Evolutionary conservation across 2,797 vertebrate genomes (phyloP).

Genomic region (Falco columbarius): DNA sequence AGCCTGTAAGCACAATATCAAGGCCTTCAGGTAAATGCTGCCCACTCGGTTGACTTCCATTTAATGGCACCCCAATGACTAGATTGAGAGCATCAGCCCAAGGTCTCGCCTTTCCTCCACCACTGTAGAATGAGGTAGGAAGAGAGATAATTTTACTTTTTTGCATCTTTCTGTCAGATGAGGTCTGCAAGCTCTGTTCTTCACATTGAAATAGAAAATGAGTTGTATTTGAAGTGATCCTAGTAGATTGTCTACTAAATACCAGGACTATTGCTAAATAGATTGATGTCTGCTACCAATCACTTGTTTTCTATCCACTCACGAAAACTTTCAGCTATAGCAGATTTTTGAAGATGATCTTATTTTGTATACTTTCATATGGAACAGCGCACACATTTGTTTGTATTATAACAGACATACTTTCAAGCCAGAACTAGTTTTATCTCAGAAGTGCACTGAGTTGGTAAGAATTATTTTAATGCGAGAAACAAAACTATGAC

Average conservation of each 20-base stretch:
- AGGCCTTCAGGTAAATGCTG: not conserved
- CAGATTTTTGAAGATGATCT: conserved; percentile 31
- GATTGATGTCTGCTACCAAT: conserved; percentile 32
- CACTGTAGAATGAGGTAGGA: not conserved
- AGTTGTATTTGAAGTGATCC: not conserved
- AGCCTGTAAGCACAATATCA: not conserved
- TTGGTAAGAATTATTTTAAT: conserved; percentile 23
- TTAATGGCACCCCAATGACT: not conserved
- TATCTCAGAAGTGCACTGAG: not conserved
- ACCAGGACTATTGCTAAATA: conserved; percentile 11
- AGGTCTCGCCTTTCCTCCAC: not conserved
- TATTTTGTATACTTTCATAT: not conserved
- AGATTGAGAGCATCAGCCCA: not conserved
- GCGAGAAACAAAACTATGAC: not conserved
- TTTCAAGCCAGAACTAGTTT: conserved; percentile 42
- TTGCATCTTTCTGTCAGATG: not conserved
- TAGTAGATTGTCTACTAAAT: not conserved
- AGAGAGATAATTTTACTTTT: not conserved
- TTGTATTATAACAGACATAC: conserved; percentile 9
- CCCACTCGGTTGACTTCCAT: not conserved
- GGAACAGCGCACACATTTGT: conserved; percentile 18
- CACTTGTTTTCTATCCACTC: conserved; percentile 42
- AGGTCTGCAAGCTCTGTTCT: no score
- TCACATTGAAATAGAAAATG: no score
- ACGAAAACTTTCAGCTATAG: conserved; percentile 44